Evolutionary conservation across 2,113 vertebrate genomes (phyloP).

Genomic region (Oreochromis niloticus): DNA sequence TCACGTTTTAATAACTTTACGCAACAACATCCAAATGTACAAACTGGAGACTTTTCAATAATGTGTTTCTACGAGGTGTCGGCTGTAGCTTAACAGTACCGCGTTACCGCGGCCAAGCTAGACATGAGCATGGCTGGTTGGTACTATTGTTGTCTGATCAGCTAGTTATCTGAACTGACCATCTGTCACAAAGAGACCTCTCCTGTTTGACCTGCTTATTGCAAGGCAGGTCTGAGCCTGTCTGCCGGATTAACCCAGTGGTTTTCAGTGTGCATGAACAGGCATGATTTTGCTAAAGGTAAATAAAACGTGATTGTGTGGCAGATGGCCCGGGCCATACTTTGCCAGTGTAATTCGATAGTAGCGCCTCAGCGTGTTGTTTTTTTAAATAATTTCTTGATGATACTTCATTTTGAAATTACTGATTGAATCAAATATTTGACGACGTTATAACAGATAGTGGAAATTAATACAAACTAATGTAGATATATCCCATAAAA

Average conservation of each 20-base stretch:
- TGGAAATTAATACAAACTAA: not conserved
- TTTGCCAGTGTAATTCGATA: not conserved
- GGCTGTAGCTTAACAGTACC: not conserved
- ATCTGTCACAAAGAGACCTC: constrained; percentile 57
- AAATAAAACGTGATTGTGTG: not conserved
- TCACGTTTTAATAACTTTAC: not conserved
- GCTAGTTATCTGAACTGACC: constrained; percentile 17
- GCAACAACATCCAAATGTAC: not conserved
- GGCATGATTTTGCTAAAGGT: not conserved
- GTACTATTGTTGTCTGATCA: constrained; percentile 55
- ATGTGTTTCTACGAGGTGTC: not conserved
- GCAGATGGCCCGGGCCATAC: not conserved
- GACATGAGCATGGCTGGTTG: not conserved
- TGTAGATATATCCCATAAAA: not conserved
- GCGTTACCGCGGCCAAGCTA: not conserved
- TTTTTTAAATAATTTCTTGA: not conserved
- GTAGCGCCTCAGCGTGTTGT: not conserved
- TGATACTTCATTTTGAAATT: not conserved
- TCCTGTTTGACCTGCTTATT: constrained; percentile 53
- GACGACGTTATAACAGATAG: not conserved
- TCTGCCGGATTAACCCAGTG: constrained; percentile 47
- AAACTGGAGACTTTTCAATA: not conserved
- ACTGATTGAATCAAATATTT: not conserved
- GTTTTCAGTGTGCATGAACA: not conserved
- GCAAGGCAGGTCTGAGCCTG: constrained; percentile 9